Conservation (phyloP, 1,140 invertebrate genomes). For the Drosophila lacertosa region DNA sequence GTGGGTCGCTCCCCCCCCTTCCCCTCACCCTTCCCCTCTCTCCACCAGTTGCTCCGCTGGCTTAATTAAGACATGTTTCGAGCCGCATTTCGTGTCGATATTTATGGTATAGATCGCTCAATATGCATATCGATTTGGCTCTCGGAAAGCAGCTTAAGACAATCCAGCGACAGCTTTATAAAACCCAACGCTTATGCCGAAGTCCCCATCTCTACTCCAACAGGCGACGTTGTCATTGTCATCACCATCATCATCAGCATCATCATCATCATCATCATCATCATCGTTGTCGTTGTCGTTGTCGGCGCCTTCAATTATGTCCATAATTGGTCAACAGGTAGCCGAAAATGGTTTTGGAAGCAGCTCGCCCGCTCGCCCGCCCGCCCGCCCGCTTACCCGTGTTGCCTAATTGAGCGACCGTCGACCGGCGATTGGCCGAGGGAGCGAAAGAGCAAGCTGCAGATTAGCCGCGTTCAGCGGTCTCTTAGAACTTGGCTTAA, state of each 20-base stretch:
- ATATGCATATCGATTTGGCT: conserved; percentile 74
- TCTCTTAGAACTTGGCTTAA: conserved; percentile 1
- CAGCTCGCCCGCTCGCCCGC: not conserved
- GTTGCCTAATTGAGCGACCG: conserved; percentile 46
- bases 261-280: not conserved
- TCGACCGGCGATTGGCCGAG: conserved; percentile 3
- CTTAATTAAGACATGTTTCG: conserved; percentile 71
- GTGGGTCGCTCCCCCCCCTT: conserved; percentile 24
- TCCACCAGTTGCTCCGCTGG: conserved; percentile 36
- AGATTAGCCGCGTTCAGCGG: conserved; percentile 18
- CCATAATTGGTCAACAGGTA: conserved; percentile 81
- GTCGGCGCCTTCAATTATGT: conserved; percentile 78
- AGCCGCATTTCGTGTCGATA: conserved; percentile 69
- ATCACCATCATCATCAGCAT: conserved; percentile 15
- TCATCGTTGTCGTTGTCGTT: conserved; percentile 18
- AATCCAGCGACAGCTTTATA: conserved; percentile 63
- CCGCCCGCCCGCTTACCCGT: conserved; percentile 33
- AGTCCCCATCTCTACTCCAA: conserved; percentile 51
- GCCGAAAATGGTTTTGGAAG: conserved; percentile 67
- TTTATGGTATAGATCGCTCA: conserved; percentile 74
- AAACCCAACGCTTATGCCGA: conserved; percentile 27
- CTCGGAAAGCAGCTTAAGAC: conserved; percentile 54
- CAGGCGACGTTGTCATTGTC: conserved; percentile 25
- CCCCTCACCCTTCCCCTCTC: not conserved
- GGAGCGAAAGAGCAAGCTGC: conserved; percentile 16